Evolutionary conservation across 2,113 vertebrate genomes (phyloP).

Genomic region (Struthio camelus): DNA sequence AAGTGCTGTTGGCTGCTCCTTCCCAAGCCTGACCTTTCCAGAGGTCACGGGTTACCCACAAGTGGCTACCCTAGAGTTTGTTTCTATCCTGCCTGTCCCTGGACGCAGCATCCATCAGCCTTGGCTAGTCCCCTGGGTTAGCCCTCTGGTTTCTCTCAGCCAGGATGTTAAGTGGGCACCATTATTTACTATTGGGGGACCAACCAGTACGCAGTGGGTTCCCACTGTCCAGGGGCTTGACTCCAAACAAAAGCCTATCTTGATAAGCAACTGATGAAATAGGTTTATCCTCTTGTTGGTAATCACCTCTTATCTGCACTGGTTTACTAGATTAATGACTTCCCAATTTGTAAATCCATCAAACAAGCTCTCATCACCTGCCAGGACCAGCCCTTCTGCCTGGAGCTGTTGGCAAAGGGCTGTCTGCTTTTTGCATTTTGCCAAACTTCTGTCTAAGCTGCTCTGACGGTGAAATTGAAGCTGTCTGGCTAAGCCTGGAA

Average conservation of each 20-base stretch:
- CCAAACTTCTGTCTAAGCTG: neutral
- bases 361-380: neutral
- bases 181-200: neutral
- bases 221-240: neutral
- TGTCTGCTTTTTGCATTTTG: neutral
- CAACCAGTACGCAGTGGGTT: neutral
- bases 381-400: neutral
- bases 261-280: neutral
- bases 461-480: neutral
- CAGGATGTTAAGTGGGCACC: rapidly evolving
- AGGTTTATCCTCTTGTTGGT: neutral
- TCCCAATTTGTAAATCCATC: neutral
- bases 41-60: neutral
- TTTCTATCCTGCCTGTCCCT: neutral
- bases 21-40: neutral
- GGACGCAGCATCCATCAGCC: neutral
- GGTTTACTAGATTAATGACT: neutral
- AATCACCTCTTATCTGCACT: neutral
- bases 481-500: neutral
- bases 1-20: neutral
- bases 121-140: neutral
- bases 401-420: neutral
- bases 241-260: neutral
- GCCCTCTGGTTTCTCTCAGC: neutral
- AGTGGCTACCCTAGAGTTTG: neutral